Base-by-base conservation (phyloP, 1,140 invertebrate species). In the Tetraneura akinire region DNA sequence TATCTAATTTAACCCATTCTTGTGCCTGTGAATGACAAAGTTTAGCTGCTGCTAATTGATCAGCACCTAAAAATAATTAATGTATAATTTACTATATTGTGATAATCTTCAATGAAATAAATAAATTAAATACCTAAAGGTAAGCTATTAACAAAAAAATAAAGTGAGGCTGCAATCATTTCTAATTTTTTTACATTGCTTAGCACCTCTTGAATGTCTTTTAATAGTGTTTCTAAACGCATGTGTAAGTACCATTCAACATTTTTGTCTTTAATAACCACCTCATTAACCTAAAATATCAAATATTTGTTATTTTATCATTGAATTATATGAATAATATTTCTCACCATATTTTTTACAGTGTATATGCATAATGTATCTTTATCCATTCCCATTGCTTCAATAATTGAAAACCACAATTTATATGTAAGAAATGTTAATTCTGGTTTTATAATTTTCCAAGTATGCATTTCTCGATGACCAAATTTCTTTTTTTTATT, bases 401-500 rank as follows among this genome's bases (percentile, higher is more conserved):
- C 82, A 18, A 85, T 84, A 16, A 87, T 85, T 21, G 83, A 80
- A 45, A 87, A 82, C 87, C 87, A 88, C 68, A 85, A 85, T 45
- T 85, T 74, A 47, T 87, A 88, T 0, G 86, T 87, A 55, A 83
- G 84, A 32, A 87, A 84, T 82, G 86, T 87, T 37, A 88, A 83
- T 81, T 88, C 87, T 23, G 85, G 83, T 64, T 83, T 81, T 53
- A 78, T 51, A 32, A 82, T 60, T 68, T 78, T 78, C 74, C 74
- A 78, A 11, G 18, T n/a, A 16, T 47, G 55, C 13, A 78, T 60
- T 78, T 78, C 74, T 47, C 74, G 74, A 78, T 78, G 53, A 53
- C 81, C 81, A 81, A 78, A 60, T 45, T 49, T 81, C 26, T 71
- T 53, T 47, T 71, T 74, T 51, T 51, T 70, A 49, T 74, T 81